Evolutionary conservation across 2,797 vertebrate genomes (phyloP).

Genomic region (Octomys mimax): DNA sequence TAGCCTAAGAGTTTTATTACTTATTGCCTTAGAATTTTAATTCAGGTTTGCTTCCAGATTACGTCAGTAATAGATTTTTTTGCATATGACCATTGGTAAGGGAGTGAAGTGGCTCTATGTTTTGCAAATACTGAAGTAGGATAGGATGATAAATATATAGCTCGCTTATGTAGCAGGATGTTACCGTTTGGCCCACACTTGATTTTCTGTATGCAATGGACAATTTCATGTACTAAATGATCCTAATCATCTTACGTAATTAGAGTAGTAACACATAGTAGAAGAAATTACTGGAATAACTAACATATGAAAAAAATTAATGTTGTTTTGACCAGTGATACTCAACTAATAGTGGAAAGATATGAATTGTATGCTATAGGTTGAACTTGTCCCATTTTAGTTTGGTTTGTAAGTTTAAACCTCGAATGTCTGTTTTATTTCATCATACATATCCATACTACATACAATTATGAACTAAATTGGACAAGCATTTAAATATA

Average conservation of each 20-base stretch:
- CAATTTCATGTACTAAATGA: conserved; percentile 77
- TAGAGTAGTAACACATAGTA: conserved; percentile 50
- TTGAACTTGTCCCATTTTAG: conserved; percentile 23
- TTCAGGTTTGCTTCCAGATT: neutral
- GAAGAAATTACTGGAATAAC: conserved; percentile 62
- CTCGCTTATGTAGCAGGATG: conserved; percentile 44
- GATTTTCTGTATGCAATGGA: conserved; percentile 61
- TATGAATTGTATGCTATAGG: neutral
- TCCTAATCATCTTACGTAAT: conserved; percentile 74
- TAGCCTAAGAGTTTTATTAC: conserved; percentile 40
- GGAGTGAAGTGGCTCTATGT: conserved; percentile 36
- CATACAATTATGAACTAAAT: conserved; percentile 21
- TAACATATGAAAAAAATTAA: conserved; percentile 73
- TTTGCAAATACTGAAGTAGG: conserved; percentile 32
- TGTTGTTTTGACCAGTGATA: conserved; percentile 52
- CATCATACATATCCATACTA: neutral
- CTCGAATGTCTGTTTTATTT: neutral
- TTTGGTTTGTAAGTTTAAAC: neutral
- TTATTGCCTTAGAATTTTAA: conserved; percentile 43
- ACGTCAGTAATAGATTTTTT: conserved; percentile 20
- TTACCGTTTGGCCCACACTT: conserved; percentile 17
- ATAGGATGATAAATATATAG: conserved; percentile 66
- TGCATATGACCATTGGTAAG: conserved; percentile 27
- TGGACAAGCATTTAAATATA: neutral
- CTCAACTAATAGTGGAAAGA: conserved; percentile 48